Evolutionary conservation across 2,113 vertebrate genomes (phyloP).

Genomic region (Tricholaema leucomelas): DNA sequence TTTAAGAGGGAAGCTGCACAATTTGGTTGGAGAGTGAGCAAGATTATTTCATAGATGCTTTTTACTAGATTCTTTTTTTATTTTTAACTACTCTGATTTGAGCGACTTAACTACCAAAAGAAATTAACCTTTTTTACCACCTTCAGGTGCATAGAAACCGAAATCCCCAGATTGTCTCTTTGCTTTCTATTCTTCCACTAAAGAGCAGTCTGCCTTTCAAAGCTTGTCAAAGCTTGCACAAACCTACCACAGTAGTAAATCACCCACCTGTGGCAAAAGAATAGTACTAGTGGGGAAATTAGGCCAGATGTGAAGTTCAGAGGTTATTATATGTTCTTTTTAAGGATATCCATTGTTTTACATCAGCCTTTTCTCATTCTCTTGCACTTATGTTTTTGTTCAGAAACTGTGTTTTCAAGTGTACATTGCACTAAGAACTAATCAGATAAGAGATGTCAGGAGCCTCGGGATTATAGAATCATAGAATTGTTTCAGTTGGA

Average conservation of each 20-base stretch:
- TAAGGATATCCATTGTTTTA: neutral
- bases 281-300: neutral
- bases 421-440: fast-evolving
- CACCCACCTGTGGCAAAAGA: neutral
- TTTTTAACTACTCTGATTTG: neutral
- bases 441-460: neutral
- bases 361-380: neutral
- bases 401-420: neutral
- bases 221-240: neutral
- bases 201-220: neutral
- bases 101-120: neutral
- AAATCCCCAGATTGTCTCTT: neutral
- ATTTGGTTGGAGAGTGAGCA: neutral
- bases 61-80: neutral
- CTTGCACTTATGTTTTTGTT: neutral
- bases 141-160: neutral
- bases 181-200: neutral
- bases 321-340: neutral
- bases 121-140: neutral
- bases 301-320: neutral
- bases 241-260: neutral
- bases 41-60: neutral
- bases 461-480: neutral
- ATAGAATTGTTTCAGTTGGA: too few species aligned
- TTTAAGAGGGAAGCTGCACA: neutral